Evolutionary conservation across 2,888 invertebrate species (phyloP), one percentile per base, ranked within the genome.

Genomic region (Monoplex corrugatus): DNA sequence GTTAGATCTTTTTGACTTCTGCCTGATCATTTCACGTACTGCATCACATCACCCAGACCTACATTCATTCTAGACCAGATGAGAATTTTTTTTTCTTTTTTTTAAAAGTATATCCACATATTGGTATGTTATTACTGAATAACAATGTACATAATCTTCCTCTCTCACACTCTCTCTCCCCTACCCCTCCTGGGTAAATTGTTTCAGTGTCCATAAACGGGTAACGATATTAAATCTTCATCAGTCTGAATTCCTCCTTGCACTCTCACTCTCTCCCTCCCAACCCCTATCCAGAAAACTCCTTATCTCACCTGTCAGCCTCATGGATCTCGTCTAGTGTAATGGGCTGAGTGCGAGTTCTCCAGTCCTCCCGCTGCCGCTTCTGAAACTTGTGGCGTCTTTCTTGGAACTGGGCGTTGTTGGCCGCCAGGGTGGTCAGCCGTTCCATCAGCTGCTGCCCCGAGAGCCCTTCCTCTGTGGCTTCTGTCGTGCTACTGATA

Each of bases 281-380:
- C 38, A 38, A 78, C 40, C 38, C 38, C 78, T n/a, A n/a, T 19
- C 10, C 13, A 23, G 5, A 23, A 68, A 68, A 68, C 50, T 85
- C 10, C 32, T 32, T 2, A 28, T 90, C 92, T 90, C 91, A 95
- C 95, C 93, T 92, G 92, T 94, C 95, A 40, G 95, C 95, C 72
- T 93, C 93, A 44, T 93, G 92, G 19, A 95, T 92, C 91, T 95
- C 95, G 82, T 93, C 94, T 6, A 92, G 84, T 0, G 95, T 95
- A 6, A 95, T 94, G 28, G 95, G 95, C 88, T 94, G 94, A 5
- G 95, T 95, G n/a, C 94, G 88, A 28, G 83, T 44, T 92, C 95
- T 88, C 92, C 94, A 93, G 89, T 94, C 96, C 91, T 97, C 97
- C 91, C 97, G 97, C 93, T 97, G 97, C 90, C 97, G 97, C 86